Percentiles rank a stretch among this genome's conserved stretches.
phyloP scores from a whole-genome alignment of 2,888 invertebrate genomes.

The Macropis europaea region DNA sequence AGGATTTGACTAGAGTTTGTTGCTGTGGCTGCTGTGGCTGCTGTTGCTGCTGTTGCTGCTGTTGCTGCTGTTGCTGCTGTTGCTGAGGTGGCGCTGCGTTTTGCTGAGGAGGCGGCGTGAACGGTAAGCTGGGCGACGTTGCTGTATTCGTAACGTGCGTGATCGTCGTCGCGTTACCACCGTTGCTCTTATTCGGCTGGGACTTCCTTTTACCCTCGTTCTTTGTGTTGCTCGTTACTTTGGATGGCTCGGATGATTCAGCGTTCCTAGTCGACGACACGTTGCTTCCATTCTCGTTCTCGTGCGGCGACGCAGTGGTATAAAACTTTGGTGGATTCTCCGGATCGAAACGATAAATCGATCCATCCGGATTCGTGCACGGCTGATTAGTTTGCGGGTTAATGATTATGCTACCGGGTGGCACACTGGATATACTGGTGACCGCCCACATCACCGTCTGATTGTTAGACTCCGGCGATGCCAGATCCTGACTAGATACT shows the following conservation, averaged over 20 bases:
- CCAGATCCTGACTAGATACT: conserved; percentile 77
- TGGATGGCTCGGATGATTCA: conserved; percentile 51
- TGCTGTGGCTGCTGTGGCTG: conserved; percentile 53
- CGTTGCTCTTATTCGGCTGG: conserved; percentile 47
- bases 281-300: conserved; percentile 44
- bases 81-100: conserved; percentile 16
- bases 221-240: conserved; percentile 40
- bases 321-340: conserved; percentile 83
- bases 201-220: conserved; percentile 61
- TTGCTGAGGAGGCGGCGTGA: conserved; percentile 60
- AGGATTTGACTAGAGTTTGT: conserved; percentile 73
- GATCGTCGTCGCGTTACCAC: conserved; percentile 14
- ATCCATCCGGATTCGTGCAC: conserved; percentile 88
- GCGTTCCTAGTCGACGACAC: conserved; percentile 24
- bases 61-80: conserved; percentile 51
- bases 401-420: conserved; percentile 93
- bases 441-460: conserved; percentile 91
- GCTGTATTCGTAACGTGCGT: conserved; percentile 71
- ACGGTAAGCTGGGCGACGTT: conserved; percentile 75
- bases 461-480: conserved; percentile 67
- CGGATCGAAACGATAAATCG: conserved; percentile 89
- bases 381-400: conserved; percentile 91
- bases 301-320: conserved; percentile 26
- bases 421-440: conserved; percentile 91
- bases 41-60: conserved; percentile 18